Evolutionary conservation across 1,140 invertebrate species (phyloP), one percentile per base, ranked within the genome.

Genomic region (Drosophila aff.): DNA sequence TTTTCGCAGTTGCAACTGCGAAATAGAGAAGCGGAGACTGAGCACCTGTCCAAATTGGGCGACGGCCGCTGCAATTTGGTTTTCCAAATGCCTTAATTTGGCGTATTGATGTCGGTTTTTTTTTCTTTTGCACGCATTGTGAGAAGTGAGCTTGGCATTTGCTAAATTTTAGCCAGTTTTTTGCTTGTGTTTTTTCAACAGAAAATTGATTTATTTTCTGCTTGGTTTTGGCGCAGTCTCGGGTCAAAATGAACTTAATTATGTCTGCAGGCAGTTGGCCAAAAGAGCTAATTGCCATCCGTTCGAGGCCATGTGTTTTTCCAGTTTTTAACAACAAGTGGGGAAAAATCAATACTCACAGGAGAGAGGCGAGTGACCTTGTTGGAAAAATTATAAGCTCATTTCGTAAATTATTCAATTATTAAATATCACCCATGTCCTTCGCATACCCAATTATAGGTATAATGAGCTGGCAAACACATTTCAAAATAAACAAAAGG

Each of bases 11-110:
- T 41, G 65, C 61, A 16, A 68, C 65, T 36, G 43, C 23, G n/a
- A 58, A 59, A 23, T 57, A 58, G 64, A 58, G 64, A 33, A 50
- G 28, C 46, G 28, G 36, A 59, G 21, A 38, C 60, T 33, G 33
- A 71, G 50, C 81, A 72, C 72, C 72, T 84, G 81, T 74, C 59
- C 52, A 80, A 82, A 82, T 82, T 73, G 71, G 67, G 81, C 68
- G 57, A 74, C 68, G 44, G 63, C 6, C 43, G 36, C 62, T 66
- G 61, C 61, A 47, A 55, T 77, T 71, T 81, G 18, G 46, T 50
- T 58, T 79, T 44, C n/a, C 53, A 79, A 67, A 80, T 69, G 79
- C 66, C 61, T 68, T 59, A 82, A 82, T 78, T 82, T 81, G 79
- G 47, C 55, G 64, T 55, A 73, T 79, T 79, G 46, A 71, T 59